Evolutionary conservation across 2,797 vertebrate genomes (phyloP).

Genomic region (Tragopan temminckii): DNA sequence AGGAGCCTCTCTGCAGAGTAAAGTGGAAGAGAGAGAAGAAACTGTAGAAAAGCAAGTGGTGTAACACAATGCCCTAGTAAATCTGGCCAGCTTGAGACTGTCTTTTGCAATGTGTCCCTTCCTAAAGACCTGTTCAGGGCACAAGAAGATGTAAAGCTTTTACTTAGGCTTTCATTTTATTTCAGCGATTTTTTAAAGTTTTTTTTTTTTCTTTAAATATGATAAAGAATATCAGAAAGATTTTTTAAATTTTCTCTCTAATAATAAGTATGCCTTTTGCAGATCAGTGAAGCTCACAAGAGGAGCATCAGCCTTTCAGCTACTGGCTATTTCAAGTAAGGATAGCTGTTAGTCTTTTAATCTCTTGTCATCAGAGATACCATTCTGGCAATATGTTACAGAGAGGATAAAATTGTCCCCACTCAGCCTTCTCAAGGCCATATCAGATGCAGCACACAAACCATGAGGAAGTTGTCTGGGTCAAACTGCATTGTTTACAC

Average conservation of each 20-base stretch:
- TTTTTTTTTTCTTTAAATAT: background rate
- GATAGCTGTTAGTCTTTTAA: background rate
- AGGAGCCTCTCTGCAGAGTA: background rate
- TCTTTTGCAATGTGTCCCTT: background rate
- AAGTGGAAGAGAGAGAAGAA: background rate
- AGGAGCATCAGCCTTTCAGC: constrained; percentile 89
- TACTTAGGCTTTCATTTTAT: background rate
- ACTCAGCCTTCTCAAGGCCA: background rate
- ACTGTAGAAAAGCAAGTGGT: background rate
- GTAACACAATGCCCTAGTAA: background rate
- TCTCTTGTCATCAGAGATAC: background rate
- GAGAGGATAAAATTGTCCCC: background rate
- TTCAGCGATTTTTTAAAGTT: background rate
- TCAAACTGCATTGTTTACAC: background rate
- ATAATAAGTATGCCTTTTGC: background rate
- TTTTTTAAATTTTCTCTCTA: background rate
- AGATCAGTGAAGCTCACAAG: constrained; percentile 82
- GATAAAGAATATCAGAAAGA: background rate
- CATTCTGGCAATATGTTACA: background rate
- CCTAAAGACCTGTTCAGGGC: background rate
- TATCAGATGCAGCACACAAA: background rate
- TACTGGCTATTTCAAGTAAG: constrained; percentile 88
- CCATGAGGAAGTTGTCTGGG: background rate
- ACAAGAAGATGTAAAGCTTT: background rate
- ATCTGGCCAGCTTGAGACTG: background rate